phyloP scores from a whole-genome alignment of 2,888 invertebrate genomes.

The Sphaerolaimus hirsutus region DNA sequence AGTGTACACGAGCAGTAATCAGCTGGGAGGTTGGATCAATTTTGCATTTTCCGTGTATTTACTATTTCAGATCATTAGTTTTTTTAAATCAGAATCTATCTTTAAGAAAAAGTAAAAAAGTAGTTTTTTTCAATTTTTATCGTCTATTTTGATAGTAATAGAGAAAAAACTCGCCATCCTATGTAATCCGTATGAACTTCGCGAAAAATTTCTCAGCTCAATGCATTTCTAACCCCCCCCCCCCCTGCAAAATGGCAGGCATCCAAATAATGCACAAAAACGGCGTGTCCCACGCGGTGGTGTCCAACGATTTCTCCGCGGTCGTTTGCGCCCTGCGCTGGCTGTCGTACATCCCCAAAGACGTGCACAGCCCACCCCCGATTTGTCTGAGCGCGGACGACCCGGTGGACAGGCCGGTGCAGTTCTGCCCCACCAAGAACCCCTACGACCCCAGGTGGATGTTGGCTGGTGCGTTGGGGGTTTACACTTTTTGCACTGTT shows the following conservation, averaged over 20 bases:
- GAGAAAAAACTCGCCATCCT: too few species aligned
- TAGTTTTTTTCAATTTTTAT: too few species aligned
- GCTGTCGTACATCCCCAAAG: constrained; percentile 72
- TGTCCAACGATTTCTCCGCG: constrained; percentile 62
- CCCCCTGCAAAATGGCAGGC: too few species aligned
- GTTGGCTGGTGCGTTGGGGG: constrained; percentile 34
- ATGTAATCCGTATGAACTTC: too few species aligned
- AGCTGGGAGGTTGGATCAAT: constrained; percentile 47
- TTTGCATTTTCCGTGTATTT: too few species aligned
- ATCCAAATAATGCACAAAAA: constrained; percentile 96
- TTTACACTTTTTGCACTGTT: too few species aligned
- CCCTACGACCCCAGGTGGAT: constrained; percentile 85
- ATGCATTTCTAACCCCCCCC: too few species aligned
- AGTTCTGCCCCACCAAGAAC: constrained; percentile 60
- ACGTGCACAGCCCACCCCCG: constrained; percentile 31
- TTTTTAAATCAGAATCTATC: too few species aligned
- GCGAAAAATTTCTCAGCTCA: too few species aligned
- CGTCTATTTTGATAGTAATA: too few species aligned
- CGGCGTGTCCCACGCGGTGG: constrained; percentile 78
- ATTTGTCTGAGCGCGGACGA: constrained; percentile 50
- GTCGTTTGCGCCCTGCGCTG: constrained; percentile 52
- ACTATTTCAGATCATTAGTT: too few species aligned
- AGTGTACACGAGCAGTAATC: constrained; percentile 94
- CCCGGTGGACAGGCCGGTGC: constrained; percentile 52
- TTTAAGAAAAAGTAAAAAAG: too few species aligned